Evolutionary conservation across 2,888 invertebrate genomes (phyloP).

Genomic region (Alentia gelatinosa): DNA sequence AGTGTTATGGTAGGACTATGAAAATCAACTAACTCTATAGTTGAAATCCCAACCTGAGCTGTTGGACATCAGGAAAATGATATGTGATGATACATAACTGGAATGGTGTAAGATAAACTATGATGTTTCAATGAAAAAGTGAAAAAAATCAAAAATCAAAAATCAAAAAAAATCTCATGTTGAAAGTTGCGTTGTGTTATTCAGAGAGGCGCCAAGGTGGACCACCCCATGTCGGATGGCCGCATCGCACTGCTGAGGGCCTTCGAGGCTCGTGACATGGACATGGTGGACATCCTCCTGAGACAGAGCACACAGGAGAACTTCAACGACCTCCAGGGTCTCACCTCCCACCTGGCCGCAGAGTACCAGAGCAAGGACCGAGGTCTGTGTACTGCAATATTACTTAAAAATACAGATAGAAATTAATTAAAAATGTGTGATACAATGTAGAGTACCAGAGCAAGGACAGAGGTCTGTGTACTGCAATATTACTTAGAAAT

Average conservation of each 20-base stretch:
- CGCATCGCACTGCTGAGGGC: conserved; percentile 61
- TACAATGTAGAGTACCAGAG: conserved; percentile 62
- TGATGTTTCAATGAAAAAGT: no score
- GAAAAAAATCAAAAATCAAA: no score
- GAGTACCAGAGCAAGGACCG: conserved; percentile 64
- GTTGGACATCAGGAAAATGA: no score
- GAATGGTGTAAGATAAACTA: no score
- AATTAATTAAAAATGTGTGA: neutral
- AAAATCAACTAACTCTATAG: no score
- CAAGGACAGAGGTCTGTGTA: conserved; percentile 60
- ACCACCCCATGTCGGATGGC: conserved; percentile 62
- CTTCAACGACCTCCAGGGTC: conserved; percentile 60
- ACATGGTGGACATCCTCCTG: conserved; percentile 62
- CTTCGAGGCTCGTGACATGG: conserved; percentile 57
- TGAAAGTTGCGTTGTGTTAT: neutral
- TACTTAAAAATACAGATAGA: neutral
- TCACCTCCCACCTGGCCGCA: conserved; percentile 60
- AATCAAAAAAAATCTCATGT: no score
- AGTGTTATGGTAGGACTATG: no score
- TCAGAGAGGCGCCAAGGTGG: conserved; percentile 65
- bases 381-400: conserved; percentile 58
- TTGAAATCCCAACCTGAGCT: no score
- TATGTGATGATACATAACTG: no score
- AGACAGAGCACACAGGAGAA: conserved; percentile 62
- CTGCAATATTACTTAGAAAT: neutral